Evolutionary conservation across 2,888 invertebrate species (phyloP).

Genomic region (Megalurothrips usitatus): DNA sequence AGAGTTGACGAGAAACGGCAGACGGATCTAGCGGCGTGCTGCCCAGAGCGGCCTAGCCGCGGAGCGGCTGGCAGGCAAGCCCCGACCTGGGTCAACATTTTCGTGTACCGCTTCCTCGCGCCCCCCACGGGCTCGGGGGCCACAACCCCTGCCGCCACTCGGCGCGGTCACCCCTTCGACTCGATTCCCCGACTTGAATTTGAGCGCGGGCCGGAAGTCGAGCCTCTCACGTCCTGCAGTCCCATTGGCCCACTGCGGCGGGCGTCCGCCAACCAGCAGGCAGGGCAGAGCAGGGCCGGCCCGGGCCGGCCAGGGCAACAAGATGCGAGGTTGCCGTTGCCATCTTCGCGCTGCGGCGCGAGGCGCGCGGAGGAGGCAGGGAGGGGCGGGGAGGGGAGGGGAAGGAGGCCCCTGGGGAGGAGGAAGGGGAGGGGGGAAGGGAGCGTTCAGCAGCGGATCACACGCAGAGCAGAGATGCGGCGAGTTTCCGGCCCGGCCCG

Average conservation of each 20-base stretch:
- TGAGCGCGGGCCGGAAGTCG: background rate
- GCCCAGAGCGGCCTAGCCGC: no score
- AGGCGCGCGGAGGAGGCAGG: background rate
- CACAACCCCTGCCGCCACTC: no score
- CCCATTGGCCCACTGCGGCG: constrained; percentile 11
- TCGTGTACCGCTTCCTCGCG: background rate
- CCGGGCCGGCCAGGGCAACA: background rate
- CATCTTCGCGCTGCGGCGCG: background rate
- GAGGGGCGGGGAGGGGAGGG: background rate
- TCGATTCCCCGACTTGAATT: background rate
- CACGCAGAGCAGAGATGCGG: constrained; percentile 2
- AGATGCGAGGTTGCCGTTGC: constrained; percentile 19
- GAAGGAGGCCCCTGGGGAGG: background rate
- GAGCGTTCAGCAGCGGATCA: background rate
- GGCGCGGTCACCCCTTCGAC: no score
- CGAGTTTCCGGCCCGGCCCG: background rate
- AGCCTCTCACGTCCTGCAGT: background rate
- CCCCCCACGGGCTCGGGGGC: no score
- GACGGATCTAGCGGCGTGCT: background rate
- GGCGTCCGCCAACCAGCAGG: constrained; percentile 2
- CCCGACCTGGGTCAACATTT: background rate
- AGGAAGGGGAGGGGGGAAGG: background rate
- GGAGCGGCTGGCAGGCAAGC: background rate
- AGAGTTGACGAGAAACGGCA: background rate
- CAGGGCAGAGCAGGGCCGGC: background rate